These are phyloP conservation scores for Notarius lentiginosus DNA, from an alignment of 2,113 vertebrate species.

Conservation along the genomic window DNA sequence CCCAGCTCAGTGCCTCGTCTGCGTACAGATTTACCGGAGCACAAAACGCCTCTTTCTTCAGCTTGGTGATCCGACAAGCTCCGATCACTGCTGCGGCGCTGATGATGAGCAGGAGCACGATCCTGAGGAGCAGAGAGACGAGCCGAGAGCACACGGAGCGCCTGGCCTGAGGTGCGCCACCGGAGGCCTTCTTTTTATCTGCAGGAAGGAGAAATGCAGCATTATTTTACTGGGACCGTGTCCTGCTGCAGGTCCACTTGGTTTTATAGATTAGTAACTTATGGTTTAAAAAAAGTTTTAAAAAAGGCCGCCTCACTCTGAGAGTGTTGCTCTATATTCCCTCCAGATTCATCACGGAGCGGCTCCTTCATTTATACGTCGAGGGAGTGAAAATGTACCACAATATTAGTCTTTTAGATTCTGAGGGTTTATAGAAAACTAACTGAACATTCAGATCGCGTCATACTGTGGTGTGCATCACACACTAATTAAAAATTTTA, in stretches of 20 bases:
- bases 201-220: not conserved
- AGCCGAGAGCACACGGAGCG: slow-evolving; percentile 65
- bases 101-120: slow-evolving; percentile 74
- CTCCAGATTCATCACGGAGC: not conserved
- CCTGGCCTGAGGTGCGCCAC: slow-evolving; percentile 50
- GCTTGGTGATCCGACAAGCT: slow-evolving; percentile 78
- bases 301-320: not conserved
- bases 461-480: too few relatives aligned
- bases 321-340: not conserved
- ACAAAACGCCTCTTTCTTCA: slow-evolving; percentile 78
- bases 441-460: too few relatives aligned
- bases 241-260: not conserved
- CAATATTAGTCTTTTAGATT: too few relatives aligned
- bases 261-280: too few relatives aligned
- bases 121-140: slow-evolving; percentile 74
- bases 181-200: slow-evolving; percentile 61
- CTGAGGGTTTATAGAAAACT: too few relatives aligned
- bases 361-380: too few relatives aligned
- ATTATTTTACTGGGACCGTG: not conserved
- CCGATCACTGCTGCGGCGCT: slow-evolving; percentile 67
- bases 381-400: not conserved
- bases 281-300: not conserved
- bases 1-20: slow-evolving; percentile 76
- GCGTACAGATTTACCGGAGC: slow-evolving; percentile 75
- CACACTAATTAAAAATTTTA: too few relatives aligned